These are phyloP conservation scores for Diarsia rubi DNA, from an alignment of 2,888 invertebrate genomes.

Conservation along the genomic window DNA sequence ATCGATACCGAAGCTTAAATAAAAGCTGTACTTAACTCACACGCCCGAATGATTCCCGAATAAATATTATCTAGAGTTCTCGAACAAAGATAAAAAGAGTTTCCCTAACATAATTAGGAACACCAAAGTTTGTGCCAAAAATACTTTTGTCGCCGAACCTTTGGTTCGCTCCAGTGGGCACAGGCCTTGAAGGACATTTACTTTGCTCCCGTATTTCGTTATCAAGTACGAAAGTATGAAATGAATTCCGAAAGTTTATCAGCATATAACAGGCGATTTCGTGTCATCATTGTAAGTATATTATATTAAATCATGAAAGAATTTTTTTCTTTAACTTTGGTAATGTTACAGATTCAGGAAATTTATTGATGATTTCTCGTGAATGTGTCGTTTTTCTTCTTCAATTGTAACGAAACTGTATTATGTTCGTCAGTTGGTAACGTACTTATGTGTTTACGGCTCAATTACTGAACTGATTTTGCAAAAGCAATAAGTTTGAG, in stretches of 20 bases:
- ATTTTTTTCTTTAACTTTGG: slow-evolving; percentile 41
- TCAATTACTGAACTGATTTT: neutral
- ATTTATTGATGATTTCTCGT: slow-evolving; percentile 30
- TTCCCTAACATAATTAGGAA: slow-evolving; percentile 54
- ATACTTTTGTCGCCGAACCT: slow-evolving; percentile 37
- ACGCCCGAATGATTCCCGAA: slow-evolving; percentile 37
- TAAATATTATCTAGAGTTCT: slow-evolving; percentile 45
- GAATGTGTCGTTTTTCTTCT: slow-evolving; percentile 6
- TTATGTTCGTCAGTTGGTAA: neutral
- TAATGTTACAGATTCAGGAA: slow-evolving; percentile 1
- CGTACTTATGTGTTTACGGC: neutral
- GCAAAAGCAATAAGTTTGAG: neutral
- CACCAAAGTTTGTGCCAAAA: slow-evolving; percentile 52
- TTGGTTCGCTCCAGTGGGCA: slow-evolving; percentile 49
- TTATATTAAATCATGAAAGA: slow-evolving; percentile 59
- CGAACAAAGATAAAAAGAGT: slow-evolving; percentile 48
- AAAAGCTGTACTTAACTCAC: slow-evolving; percentile 30
- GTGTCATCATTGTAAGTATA: slow-evolving; percentile 48
- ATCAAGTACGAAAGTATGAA: slow-evolving; percentile 56
- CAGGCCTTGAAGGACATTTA: slow-evolving; percentile 45
- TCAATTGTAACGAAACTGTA: neutral
- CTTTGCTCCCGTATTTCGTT: slow-evolving; percentile 57
- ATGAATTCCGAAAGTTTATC: slow-evolving; percentile 66
- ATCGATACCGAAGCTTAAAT: slow-evolving; percentile 1
- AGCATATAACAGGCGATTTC: slow-evolving; percentile 54